Base-by-base conservation (phyloP, 2,113 vertebrate genomes). In the Grammomys surdaster region DNA sequence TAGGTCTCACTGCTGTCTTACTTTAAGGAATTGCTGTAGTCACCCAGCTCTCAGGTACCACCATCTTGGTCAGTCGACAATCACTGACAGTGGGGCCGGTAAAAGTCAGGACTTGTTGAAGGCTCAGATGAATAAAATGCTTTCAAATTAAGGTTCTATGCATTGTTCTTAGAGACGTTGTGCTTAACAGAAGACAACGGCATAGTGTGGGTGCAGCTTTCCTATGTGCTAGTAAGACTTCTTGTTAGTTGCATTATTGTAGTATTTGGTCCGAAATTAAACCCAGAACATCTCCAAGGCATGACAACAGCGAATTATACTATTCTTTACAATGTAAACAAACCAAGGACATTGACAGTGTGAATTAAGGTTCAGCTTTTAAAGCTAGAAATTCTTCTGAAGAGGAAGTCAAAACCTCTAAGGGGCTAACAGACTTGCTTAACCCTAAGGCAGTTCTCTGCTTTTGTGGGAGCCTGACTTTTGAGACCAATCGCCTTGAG, bases 291-390 rank as follows among this genome's bases (percentile, higher is more conserved):
- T 69, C 78, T 14, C 58, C 31, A 8, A 85, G 22, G 58, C 7
- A 46, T 28, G 26, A 40, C 33, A 43, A 7, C 51, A 89, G 31
- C 73, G 36, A 40, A 72, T 75, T 13, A 40, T 22, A 58, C 60
- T 33, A 90, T 65, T 96, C 84, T 93, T 91, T 43, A 73, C 65
- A 89, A 33, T 86, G 28, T 33, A 77, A 63, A 22, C 36, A 93
- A 89, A 31, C 40, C 70, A 95, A 81, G 70, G 43, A 33, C 31
- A 84, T 31, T 22, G 67, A 90, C 85, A 93, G 16, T 70, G 43
- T 72, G 76, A 89, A 88, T 20, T 5, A 5, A 81, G 63, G 43
- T 48, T 46, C 16, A 69, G n/a, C 12, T 31, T 73, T 90, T 88
- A 72, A 95, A 91, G 73, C 63, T 40, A 40, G 33, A 76, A 48